Evolutionary conservation across 2,113 vertebrate species (phyloP).

Genomic region (Seriola quinqueradiata): DNA sequence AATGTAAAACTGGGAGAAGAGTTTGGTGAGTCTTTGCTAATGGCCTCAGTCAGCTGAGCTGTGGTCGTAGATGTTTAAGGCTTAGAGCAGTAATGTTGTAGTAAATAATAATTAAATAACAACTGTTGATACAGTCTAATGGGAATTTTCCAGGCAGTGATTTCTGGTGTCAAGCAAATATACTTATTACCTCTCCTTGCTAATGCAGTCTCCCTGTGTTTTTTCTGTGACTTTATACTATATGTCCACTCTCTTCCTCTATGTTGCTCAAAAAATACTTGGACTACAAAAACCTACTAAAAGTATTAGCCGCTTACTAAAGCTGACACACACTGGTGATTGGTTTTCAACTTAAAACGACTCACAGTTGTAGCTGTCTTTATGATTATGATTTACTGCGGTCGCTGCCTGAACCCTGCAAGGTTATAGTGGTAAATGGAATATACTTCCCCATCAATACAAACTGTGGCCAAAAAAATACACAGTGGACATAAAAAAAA

Average conservation of each 20-base stretch:
- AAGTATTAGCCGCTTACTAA: not conserved
- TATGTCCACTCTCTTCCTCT: not conserved
- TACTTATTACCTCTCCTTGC: not conserved
- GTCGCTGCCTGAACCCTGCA: not conserved
- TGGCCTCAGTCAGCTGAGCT: slow-evolving; percentile 21
- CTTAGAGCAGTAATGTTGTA: not conserved
- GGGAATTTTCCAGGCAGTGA: not conserved
- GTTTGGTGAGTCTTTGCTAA: slow-evolving; percentile 31
- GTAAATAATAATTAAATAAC: too few species aligned
- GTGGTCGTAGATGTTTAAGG: not conserved
- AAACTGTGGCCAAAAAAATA: slow-evolving; percentile 5
- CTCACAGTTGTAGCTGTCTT: not conserved
- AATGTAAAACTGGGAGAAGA: slow-evolving; percentile 13
- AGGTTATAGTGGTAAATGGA: not conserved
- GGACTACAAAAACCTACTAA: not conserved
- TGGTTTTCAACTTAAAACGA: slow-evolving; percentile 10
- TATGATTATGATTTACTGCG: slow-evolving; percentile 7
- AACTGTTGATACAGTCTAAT: not conserved
- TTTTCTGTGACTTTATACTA: not conserved
- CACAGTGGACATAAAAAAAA: not conserved
- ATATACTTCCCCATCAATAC: not conserved
- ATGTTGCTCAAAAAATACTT: too few species aligned
- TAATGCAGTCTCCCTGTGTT: not conserved
- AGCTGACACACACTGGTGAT: slow-evolving; percentile 1
- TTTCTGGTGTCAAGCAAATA: not conserved